Conservation (phyloP, 30 jellyfish, hydroid and myxozoan genomes). For the Phacellophora camtschatica region DNA sequence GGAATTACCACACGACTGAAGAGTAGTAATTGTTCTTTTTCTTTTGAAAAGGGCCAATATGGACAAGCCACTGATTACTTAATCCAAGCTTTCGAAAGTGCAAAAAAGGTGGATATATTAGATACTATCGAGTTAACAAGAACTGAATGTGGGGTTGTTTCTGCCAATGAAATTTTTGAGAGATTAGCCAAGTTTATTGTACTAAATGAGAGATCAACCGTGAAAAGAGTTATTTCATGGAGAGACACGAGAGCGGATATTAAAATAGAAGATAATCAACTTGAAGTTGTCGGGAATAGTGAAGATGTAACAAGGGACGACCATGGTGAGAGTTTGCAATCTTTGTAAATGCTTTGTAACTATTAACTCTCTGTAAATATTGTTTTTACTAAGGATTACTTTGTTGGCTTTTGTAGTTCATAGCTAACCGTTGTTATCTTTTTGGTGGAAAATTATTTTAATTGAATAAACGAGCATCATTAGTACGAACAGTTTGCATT, state of each 20-base stretch:
- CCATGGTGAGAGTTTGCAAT: neutral
- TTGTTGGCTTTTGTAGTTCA: too few relatives aligned
- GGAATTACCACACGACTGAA: too few relatives aligned
- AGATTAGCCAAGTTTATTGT: slow-evolving; percentile 23
- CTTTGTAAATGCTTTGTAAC: neutral
- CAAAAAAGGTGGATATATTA: neutral
- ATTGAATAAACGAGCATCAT: too few relatives aligned
- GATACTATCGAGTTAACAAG: slow-evolving; percentile 32
- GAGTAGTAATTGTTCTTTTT: too few relatives aligned
- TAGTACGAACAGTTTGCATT: too few relatives aligned
- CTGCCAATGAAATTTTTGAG: slow-evolving; percentile 38
- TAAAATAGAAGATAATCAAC: neutral
- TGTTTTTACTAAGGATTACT: too few relatives aligned
- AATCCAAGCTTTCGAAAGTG: slow-evolving; percentile 29
- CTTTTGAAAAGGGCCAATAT: slow-evolving; percentile 67
- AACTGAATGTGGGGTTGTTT: slow-evolving; percentile 51
- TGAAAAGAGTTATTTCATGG: slow-evolving; percentile 37
- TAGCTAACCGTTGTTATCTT: too few relatives aligned
- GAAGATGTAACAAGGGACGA: neutral
- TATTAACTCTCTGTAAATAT: too few relatives aligned
- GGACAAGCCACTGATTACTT: slow-evolving; percentile 43
- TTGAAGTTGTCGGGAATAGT: neutral
- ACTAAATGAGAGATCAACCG: slow-evolving; percentile 25
- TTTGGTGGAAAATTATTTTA: too few relatives aligned
- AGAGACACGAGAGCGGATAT: slow-evolving; percentile 47